phyloP scores from a whole-genome alignment of 1,140 invertebrate genomes.

The Tetramorium parvispinum region DNA sequence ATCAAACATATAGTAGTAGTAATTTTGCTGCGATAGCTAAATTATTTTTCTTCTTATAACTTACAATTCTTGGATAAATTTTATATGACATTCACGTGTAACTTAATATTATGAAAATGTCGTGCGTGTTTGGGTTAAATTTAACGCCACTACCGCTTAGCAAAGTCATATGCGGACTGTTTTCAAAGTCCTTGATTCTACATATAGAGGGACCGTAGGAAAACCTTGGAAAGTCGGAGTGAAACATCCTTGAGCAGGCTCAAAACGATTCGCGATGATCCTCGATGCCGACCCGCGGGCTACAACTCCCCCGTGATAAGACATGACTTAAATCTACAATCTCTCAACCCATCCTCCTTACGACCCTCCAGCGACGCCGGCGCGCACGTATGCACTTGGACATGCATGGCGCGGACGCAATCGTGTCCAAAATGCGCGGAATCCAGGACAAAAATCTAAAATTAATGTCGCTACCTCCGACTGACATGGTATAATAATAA shows the following conservation, averaged over 20 bases:
- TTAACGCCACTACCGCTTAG: conserved; percentile 56
- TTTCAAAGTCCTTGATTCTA: conserved; percentile 63
- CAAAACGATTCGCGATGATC: conserved; percentile 64
- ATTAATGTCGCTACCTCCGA: conserved; percentile 10
- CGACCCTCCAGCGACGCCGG: conserved; percentile 54
- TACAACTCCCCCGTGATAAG: conserved; percentile 76
- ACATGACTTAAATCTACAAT: conserved; percentile 77
- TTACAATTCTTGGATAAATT: neutral
- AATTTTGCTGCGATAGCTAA: neutral
- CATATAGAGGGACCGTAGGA: conserved; percentile 49
- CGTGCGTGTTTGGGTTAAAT: neutral
- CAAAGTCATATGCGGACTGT: conserved; percentile 62
- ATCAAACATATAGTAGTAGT: neutral
- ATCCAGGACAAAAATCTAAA: conserved; percentile 6
- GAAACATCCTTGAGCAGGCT: conserved; percentile 20
- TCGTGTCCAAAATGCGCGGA: conserved; percentile 12
- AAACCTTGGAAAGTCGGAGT: conserved; percentile 47
- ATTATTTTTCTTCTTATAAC: neutral
- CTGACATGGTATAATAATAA: neutral
- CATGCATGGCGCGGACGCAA: conserved; percentile 34
- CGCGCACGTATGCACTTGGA: conserved; percentile 15
- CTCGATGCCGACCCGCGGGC: conserved; percentile 65
- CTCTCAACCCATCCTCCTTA: conserved; percentile 58
- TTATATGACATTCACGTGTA: neutral
- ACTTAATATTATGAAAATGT: neutral